These are phyloP conservation scores for Alosa sapidissima DNA, from an alignment of 2,797 vertebrate genomes.

Conservation along the genomic window DNA sequence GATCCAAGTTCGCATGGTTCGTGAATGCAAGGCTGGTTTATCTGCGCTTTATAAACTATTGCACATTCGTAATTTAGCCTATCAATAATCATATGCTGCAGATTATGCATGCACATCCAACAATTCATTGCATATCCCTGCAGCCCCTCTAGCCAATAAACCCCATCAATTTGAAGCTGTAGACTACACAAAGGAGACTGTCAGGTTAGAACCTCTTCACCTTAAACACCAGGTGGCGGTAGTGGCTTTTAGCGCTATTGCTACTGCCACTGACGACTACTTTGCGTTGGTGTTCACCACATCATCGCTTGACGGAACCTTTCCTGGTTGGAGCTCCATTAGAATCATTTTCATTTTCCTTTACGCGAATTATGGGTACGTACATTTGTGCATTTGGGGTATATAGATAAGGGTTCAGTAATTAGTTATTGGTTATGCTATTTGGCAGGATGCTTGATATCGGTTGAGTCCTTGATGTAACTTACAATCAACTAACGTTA, in stretches of 20 bases:
- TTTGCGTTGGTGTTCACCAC: background rate
- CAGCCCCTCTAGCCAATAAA: background rate
- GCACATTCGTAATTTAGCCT: background rate
- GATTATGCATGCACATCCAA: background rate
- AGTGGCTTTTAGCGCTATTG: background rate
- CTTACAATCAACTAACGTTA: background rate
- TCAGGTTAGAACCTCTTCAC: background rate
- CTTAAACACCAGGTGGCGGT: constrained; percentile 5
- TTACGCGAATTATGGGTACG: background rate
- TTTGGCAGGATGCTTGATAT: background rate
- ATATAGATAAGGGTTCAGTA: background rate
- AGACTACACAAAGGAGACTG: background rate
- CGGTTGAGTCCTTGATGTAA: background rate
- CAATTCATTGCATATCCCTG: background rate
- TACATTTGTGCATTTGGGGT: background rate
- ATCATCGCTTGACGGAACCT: background rate
- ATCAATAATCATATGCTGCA: background rate
- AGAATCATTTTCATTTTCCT: background rate
- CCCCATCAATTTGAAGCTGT: background rate
- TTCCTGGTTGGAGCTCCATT: background rate
- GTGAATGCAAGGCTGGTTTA: background rate
- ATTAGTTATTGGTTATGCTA: background rate
- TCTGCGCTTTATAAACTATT: background rate
- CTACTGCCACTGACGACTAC: background rate
- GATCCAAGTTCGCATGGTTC: constrained; percentile 8